Evolutionary conservation across 2,113 vertebrate species (phyloP), one percentile per base, ranked within the genome.

Genomic region (Salvelinus namaycush): DNA sequence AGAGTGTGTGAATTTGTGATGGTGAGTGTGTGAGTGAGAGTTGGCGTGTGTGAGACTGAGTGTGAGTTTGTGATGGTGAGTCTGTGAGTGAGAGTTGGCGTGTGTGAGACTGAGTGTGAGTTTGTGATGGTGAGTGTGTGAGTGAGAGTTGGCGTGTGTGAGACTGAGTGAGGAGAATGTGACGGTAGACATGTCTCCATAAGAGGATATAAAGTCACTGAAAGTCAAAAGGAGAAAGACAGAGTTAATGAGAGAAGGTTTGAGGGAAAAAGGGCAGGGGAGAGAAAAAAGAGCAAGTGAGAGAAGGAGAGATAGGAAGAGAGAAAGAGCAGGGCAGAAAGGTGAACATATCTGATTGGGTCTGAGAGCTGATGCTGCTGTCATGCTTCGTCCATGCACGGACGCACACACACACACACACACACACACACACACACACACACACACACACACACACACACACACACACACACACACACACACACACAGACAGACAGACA

Each of bases 81-180:
- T 24, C 0, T 24, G 24, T 24, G 24, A 24, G 24, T 24, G 24
- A 24, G 24, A 24, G 24, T 24, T 24, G 24, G 24, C 24, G 24
- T 24, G 24, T 24, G 24, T 24, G 24, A 24, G 24, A 78, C 29
- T 4, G 9, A 4, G 24, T 12, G 44, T 24, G 34, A 12, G 11
- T 51, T 13, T 12, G 14, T 16, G 49, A 51, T 51, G 49, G 49
- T 16, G 39, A 13, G 12, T 54, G 49, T 9, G 3, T 14, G 48
- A 49, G 48, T 14, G 11, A 77, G 73, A 69, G 75, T 83, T 22
- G 60, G 24, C 8, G 59, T 20, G 20, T 22, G 60, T 62, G 60
- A 39, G 39, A 34, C 34, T 39, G 39, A 9, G 39, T 13, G 48
- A 26, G 49, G 49, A 54, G 49, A 51, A 67, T 67, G 65, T 16